Base-by-base conservation (phyloP, 2,888 invertebrate species). In the Eudasyphora cyanicolor region DNA sequence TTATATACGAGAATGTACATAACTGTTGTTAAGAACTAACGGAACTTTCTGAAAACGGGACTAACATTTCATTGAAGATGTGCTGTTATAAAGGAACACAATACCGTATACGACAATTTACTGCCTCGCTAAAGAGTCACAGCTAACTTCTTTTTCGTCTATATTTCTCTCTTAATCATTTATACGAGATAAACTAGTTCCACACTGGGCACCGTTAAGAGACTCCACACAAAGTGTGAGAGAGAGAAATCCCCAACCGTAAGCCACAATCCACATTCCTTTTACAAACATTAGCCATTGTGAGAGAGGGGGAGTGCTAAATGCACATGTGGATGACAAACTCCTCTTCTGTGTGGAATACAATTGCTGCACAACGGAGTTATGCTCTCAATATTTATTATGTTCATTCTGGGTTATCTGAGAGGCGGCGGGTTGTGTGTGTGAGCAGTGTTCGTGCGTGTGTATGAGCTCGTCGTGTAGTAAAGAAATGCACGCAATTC, bases 401-500 rank as follows among this genome's bases (percentile, higher is more conserved):
- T 78, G 73, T 27, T 21, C 32, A 14, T 54, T 27, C 19, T 21
- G 49, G 10, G 12, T 14, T 64, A 19, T 64, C 32, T 29, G 62
- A 24, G 62, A 17, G n/a, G n/a, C n/a, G n/a, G n/a, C n/a, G n/a
- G n/a, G n/a, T n/a, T n/a, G n/a, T n/a, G n/a, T n/a, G n/a, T n/a
- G n/a, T n/a, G n/a, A n/a, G n/a, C n/a, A n/a, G 17, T 62, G 8
- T 35, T 17, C 19, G 64, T 38, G 35, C 2, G 19, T 38, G 0
- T 38, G 62, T 19, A 42, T 38, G 38, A 1, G 38, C 24, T 27
- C 27, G 21, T 57, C 27, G 21, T 27, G 45, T 69, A 70, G 19
- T 60, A 71, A 75, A 67, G 78, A 84, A 80, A 74, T 81, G 79
- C 82, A 85, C 82, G 85, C 85, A 86, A 86, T 86, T 87, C 85